Base-by-base conservation (phyloP, 2,113 vertebrate species). In the Nicator chloris region DNA sequence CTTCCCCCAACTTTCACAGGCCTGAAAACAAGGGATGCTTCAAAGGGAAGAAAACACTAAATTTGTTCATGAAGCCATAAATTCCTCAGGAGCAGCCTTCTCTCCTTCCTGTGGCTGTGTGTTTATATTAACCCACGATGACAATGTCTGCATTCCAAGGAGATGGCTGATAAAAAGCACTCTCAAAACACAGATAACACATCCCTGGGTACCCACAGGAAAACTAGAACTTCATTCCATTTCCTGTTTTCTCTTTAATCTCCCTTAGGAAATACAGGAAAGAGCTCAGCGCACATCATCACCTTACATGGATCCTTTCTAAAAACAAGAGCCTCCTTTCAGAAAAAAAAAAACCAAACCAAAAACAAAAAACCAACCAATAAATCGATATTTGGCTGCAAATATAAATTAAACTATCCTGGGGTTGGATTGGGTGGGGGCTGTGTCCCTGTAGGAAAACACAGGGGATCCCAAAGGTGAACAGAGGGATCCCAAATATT, bases 401-500 rank as follows among this genome's bases (percentile, higher is more conserved):
- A 72, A 60, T 4, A 21, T 4, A n/a, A 92, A 71, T 22, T 7
- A 47, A 85, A 60, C 3, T 20, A 13, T 2, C 3, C 13, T 4
- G 0, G 10, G 8, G 37, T 2, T 42, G 68, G 18, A 14, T 4
- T 12, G 0, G 11, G 31, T 14, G 15, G 7, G 19, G 18, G 22
- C 19, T 61, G 73, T 19, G 49, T 26, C 9, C 21, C 31, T 31
- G 13, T 0, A 18, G 51, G 37, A n/a, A 59, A 59, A 50, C 37
- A 49, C 4, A 26, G 14, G 35, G 40, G 1, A 11, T 2, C 10
- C 14, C 45, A 27, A 0, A 28, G 18, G 61, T 1, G 22, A 51
- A 64, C 8, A 40, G 7, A 11, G 11, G 7, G 26, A 42, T 11
- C 44, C 9, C 18, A 39, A 49, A 64, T 28, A 22, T 4, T 24